Base-by-base conservation (phyloP, 2,797 vertebrate genomes). In the Diplodus sargus region DNA sequence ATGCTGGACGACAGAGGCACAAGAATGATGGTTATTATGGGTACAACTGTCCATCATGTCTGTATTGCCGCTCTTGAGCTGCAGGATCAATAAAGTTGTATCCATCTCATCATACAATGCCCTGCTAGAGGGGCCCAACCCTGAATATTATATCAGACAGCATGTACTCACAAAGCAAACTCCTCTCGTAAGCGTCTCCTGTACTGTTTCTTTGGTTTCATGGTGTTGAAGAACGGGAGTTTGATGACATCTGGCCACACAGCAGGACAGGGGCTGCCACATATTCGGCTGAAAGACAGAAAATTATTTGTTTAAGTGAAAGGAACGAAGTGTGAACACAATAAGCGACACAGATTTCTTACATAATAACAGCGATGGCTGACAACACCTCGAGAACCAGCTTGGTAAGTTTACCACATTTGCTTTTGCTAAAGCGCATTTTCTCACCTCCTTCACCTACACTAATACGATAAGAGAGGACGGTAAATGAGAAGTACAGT, bases 141-240 rank as follows among this genome's bases (percentile, higher is more conserved):
- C 23, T 23, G 17, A 49, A 72, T 49, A 53, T 45, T 57, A 1
- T 4, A 51, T 5, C 7, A 43, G 14, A 57, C 13, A 49, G 5
- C 13, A 34, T 4, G 2, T 6, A n/a, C 98, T 97, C 95, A 99
- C 98, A 99, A 99, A 93, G 97, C 96, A 91, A 97, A 99, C 93
- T 99, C 98, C 94, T 99, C 98, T 85, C 98, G 94, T 90, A 99
- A 92, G 70, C 98, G 96, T 73, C 98, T 95, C 52, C 98, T 95
- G 91, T 99, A 99, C 74, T 99, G 98, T 92, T 99, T 99, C 97
- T 99, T 99, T 97, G 98, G 98, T 95, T 99, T 99, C 98, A 99
- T 99, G 90, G 97, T 99, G 95, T 99, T 99, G 94, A 99, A 99
- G 94, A 99, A 99, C 18, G 98, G 98, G 90, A 99, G 95, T 87